Evolutionary conservation across 2,888 invertebrate species (phyloP).

Genomic region (Diogma glabrata): DNA sequence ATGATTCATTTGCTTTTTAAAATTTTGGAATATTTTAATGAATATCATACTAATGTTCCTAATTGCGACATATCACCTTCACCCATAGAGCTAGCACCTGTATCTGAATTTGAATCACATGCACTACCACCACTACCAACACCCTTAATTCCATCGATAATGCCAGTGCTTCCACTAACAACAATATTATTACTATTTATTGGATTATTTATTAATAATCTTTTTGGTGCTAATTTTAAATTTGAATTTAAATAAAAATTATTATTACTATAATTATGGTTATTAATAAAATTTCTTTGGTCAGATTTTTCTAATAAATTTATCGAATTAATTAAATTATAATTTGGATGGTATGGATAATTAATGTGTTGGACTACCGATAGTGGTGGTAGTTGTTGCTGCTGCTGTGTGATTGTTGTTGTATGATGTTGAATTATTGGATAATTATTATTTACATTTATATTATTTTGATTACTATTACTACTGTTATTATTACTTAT

Average conservation of each 20-base stretch:
- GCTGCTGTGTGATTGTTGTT: no score
- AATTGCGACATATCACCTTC: conserved; percentile 18
- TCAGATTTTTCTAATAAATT: conserved; percentile 17
- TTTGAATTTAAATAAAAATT: conserved; percentile 8
- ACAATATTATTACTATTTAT: not conserved
- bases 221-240: conserved; percentile 15
- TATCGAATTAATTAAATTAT: conserved; percentile 12
- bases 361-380: no score
- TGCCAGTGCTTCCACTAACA: not conserved
- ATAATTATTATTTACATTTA: no score
- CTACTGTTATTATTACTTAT: not conserved
- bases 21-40: no score
- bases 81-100: conserved; percentile 18
- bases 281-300: conserved; percentile 9
- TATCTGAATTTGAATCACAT: conserved; percentile 19
- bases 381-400: no score
- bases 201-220: conserved; percentile 12
- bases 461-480: no score
- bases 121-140: conserved; percentile 16
- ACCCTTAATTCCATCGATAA: conserved; percentile 10
- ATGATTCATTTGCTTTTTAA: no score
- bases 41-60: conserved; percentile 20
- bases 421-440: no score
- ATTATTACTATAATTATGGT: conserved; percentile 3
- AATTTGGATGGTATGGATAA: no score